A percentile compares a stretch with the other conserved stretches of the same genome.
Conservation (phyloP, 2,888 invertebrate genomes). For the Pecten maximus region DNA sequence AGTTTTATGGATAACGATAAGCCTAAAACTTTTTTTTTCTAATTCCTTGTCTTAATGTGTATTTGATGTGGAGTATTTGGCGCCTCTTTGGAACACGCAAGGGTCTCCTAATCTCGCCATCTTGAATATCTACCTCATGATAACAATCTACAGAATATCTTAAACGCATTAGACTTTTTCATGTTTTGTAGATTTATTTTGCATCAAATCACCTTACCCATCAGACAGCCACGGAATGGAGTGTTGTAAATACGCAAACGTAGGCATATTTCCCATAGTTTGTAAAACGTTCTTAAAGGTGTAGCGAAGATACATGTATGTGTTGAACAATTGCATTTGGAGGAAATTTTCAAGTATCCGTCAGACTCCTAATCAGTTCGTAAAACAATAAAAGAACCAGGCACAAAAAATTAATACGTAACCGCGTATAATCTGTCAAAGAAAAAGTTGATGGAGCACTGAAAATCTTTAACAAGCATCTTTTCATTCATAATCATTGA, state of each 20-base stretch:
- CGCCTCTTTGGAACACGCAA: neutral
- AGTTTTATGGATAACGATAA: neutral
- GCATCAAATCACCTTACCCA: neutral
- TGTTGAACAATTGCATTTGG: neutral
- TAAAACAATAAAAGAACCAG: no score
- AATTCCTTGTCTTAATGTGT: neutral
- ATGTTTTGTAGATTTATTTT: neutral
- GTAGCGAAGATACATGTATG: neutral
- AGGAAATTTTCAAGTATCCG: no score
- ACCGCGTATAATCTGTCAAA: no score
- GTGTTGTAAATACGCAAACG: neutral
- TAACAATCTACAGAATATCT: neutral
- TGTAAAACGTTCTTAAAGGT: neutral
- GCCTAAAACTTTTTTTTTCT: neutral
- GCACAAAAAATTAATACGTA: no score
- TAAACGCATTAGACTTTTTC: conserved; percentile 13
- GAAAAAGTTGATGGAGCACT: no score
- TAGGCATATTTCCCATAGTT: neutral
- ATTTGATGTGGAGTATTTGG: neutral
- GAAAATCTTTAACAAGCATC: no score
- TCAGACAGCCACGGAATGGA: neutral
- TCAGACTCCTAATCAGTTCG: no score
- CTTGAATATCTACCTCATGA: neutral
- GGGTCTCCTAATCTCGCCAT: neutral
- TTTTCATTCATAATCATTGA: no score